Conservation (phyloP, 2,888 invertebrate genomes). For the Agonum fuliginosum region DNA sequence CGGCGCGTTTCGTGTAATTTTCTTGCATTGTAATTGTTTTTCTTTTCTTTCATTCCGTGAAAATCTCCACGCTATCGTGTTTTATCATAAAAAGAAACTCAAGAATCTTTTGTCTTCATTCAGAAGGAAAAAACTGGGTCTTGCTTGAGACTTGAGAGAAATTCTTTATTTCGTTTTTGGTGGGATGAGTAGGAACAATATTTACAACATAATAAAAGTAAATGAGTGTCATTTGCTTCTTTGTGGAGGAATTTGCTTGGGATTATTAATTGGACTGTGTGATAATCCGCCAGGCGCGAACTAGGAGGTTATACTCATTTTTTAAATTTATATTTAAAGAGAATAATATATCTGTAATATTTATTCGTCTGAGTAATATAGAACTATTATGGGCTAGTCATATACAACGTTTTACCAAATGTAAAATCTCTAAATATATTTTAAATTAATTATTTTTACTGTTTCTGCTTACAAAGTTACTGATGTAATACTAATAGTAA, state of each 20-base stretch:
- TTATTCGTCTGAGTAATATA: too few relatives aligned
- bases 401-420: too few relatives aligned
- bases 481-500: too few relatives aligned
- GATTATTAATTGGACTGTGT: slow-evolving; percentile 47
- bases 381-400: too few relatives aligned
- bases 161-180: slow-evolving; percentile 24
- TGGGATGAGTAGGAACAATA: slow-evolving; percentile 40
- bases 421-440: too few relatives aligned
- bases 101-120: slow-evolving; percentile 53
- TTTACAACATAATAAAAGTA: slow-evolving; percentile 55
- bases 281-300: slow-evolving; percentile 2
- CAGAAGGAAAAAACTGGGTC: slow-evolving; percentile 30
- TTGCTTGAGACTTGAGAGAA: slow-evolving; percentile 33
- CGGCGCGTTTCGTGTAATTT: slow-evolving; percentile 46
- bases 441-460: too few relatives aligned
- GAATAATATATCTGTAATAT: too few relatives aligned
- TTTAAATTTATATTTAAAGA: neutral
- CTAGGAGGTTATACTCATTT: neutral
- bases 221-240: slow-evolving; percentile 38
- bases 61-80: slow-evolving; percentile 44
- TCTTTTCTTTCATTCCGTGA: slow-evolving; percentile 40
- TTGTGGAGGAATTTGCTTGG: neutral
- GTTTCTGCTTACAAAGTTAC: too few relatives aligned
- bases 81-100: slow-evolving; percentile 45
- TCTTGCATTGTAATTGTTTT: slow-evolving; percentile 46